phyloP scores from a whole-genome alignment of 2,113 vertebrate genomes.

The Tenrec ecaudatus region DNA sequence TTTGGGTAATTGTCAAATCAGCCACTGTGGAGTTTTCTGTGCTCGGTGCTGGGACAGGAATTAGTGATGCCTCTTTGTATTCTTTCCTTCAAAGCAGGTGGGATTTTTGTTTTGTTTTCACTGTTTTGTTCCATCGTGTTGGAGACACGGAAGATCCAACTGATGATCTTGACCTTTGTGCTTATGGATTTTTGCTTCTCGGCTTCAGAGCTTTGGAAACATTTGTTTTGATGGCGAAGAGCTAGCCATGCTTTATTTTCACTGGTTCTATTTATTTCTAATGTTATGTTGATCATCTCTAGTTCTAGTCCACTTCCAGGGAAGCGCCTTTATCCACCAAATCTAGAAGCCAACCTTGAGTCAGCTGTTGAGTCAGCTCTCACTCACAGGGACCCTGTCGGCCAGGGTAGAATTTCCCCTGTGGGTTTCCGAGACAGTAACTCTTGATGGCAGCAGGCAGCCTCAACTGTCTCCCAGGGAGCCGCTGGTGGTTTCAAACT shows the following conservation, averaged over 20 bases:
- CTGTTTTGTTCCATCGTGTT: conserved; percentile 35
- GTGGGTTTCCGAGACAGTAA: too few relatives aligned
- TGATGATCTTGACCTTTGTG: conserved; percentile 53
- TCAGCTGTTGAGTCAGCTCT: too few relatives aligned
- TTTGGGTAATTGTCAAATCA: conserved; percentile 54
- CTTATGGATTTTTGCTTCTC: conserved; percentile 64
- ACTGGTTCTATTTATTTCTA: conserved; percentile 37
- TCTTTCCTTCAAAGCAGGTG: conserved; percentile 32
- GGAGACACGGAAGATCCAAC: conserved; percentile 2
- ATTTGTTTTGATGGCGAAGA: conserved; percentile 63
- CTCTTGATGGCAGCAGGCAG: too few relatives aligned
- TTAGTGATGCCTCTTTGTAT: not conserved
- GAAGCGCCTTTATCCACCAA: not conserved
- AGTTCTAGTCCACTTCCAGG: conserved; percentile 47
- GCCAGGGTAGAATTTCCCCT: too few relatives aligned
- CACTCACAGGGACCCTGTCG: too few relatives aligned
- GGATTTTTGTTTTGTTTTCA: conserved; percentile 3
- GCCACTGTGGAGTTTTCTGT: conserved; percentile 35
- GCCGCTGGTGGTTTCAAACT: too few relatives aligned
- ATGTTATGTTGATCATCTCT: conserved; percentile 41
- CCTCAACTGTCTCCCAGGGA: too few relatives aligned
- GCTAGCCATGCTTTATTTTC: conserved; percentile 70
- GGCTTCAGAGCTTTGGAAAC: conserved; percentile 57
- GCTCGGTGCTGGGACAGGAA: not conserved
- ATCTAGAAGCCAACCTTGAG: too few relatives aligned